These are phyloP conservation scores for Pseudorhiza aurosa DNA, from an alignment of 30 jellyfish, hydroid and myxozoan species.

Conservation along the genomic window DNA sequence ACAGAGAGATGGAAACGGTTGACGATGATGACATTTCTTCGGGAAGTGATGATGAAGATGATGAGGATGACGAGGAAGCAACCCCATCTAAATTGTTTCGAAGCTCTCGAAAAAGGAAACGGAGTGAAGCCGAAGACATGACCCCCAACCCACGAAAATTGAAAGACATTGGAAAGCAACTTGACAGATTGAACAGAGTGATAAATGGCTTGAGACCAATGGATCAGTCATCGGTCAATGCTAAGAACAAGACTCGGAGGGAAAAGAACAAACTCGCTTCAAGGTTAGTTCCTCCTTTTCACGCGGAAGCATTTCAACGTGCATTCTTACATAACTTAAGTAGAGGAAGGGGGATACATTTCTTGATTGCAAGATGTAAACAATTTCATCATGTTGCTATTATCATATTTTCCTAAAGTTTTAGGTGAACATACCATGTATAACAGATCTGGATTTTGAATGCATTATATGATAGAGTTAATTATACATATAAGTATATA, in stretches of 20 bases:
- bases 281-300: slow-evolving; percentile 49
- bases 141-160: slow-evolving; percentile 78
- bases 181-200: slow-evolving; percentile 70
- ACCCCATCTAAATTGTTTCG: slow-evolving; percentile 28
- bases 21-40: slow-evolving; percentile 51
- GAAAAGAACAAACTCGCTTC: slow-evolving; percentile 91
- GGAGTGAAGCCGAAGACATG: slow-evolving; percentile 92
- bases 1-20: slow-evolving; percentile 43
- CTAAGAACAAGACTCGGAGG: slow-evolving; percentile 71
- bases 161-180: slow-evolving; percentile 76
- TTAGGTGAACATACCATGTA: too few relatives aligned
- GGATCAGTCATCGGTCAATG: slow-evolving; percentile 54
- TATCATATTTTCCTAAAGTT: background rate
- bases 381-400: background rate
- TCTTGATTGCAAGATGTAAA: background rate
- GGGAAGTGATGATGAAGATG: slow-evolving; percentile 55
- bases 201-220: slow-evolving; percentile 74
- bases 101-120: slow-evolving; percentile 47
- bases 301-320: too few relatives aligned
- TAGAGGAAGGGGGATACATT: background rate
- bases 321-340: background rate
- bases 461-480: too few relatives aligned
- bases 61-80: slow-evolving; percentile 64
- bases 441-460: too few relatives aligned
- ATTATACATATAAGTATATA: too few relatives aligned